These are phyloP conservation scores for Anthopleura xanthogrammica DNA, from an alignment of 92 coral and sea anemone species.

Conservation along the genomic window DNA sequence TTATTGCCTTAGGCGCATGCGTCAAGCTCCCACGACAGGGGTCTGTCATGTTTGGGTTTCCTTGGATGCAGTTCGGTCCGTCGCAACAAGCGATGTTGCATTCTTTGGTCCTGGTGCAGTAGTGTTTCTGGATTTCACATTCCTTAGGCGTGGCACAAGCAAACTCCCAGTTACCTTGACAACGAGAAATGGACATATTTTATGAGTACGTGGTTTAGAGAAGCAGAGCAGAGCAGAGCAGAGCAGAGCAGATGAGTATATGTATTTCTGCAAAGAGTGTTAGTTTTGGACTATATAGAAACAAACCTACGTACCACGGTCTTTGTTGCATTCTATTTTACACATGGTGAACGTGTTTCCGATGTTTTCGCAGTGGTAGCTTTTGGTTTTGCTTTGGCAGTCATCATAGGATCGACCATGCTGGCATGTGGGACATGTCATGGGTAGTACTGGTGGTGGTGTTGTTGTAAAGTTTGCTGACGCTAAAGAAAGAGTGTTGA, in stretches of 20 bases:
- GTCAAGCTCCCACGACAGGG: neutral
- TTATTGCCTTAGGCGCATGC: neutral
- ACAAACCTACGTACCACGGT: neutral
- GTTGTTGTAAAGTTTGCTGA: neutral
- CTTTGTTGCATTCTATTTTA: constrained; percentile 16
- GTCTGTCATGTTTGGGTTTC: constrained; percentile 13
- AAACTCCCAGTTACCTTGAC: constrained; percentile 16
- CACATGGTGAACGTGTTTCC: constrained; percentile 14
- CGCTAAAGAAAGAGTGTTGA: too few species aligned
- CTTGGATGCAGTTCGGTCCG: constrained; percentile 5
- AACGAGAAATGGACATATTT: neutral
- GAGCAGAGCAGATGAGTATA: too few species aligned
- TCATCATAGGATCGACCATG: constrained; percentile 5
- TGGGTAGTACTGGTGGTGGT: neutral
- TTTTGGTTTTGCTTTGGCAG: neutral
- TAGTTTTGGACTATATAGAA: neutral
- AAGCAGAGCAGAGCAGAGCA: too few species aligned
- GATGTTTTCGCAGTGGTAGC: constrained; percentile 4
- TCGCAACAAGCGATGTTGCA: constrained; percentile 17
- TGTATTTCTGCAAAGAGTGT: too few species aligned
- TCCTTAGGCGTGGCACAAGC: constrained; percentile 11
- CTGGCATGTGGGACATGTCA: constrained; percentile 13
- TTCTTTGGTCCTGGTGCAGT: neutral
- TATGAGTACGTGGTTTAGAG: too few species aligned
- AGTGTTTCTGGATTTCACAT: neutral